Evolutionary conservation across 2,797 vertebrate genomes (phyloP).

Genomic region (Rhinogobio ventralis): DNA sequence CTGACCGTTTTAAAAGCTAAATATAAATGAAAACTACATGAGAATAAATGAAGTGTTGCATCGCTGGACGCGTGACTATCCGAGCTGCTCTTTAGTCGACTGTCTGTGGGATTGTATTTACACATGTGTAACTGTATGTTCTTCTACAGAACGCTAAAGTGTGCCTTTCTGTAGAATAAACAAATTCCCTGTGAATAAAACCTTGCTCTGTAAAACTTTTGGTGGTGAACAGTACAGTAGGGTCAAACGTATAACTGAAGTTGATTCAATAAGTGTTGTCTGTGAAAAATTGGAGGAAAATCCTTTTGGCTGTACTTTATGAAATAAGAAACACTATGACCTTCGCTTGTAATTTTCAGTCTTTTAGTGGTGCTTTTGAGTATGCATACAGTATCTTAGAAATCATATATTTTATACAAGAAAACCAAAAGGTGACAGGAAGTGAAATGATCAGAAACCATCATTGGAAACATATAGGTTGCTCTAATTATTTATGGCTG

Average conservation of each 20-base stretch:
- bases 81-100: background rate
- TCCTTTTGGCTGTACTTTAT: background rate
- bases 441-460: background rate
- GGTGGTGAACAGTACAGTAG: background rate
- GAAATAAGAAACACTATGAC: conserved; percentile 5
- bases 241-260: conserved; percentile 26
- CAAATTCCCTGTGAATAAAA: conserved; percentile 36
- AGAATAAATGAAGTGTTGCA: conserved; percentile 28
- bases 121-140: background rate
- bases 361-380: conserved; percentile 2
- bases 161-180: conserved; percentile 21
- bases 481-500: background rate
- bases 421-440: background rate
- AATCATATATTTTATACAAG: background rate
- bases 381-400: background rate
- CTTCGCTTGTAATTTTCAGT: background rate
- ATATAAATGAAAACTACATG: conserved; percentile 44
- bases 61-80: conserved; percentile 7
- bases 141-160: background rate
- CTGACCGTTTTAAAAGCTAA: conserved; percentile 50
- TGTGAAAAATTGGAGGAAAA: conserved; percentile 22
- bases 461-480: background rate
- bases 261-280: conserved; percentile 41
- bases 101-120: background rate
- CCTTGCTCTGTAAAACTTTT: conserved; percentile 28